Conservation (phyloP, 2,888 invertebrate genomes). For the Seira sanloemensis region DNA sequence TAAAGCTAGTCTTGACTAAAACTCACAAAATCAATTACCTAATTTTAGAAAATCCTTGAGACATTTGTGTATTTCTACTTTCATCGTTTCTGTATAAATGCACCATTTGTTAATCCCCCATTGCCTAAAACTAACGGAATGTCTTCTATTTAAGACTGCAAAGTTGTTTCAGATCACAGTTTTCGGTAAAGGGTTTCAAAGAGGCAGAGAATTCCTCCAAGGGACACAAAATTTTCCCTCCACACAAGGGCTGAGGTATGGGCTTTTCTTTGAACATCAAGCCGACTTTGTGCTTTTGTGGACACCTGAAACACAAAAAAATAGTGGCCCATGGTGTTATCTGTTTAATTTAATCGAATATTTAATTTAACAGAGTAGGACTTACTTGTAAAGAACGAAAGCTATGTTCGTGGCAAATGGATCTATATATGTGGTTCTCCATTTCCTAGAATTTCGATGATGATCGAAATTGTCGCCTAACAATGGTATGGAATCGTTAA, state of each 20-base stretch:
- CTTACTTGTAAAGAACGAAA: constrained; percentile 84
- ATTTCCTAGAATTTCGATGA: constrained; percentile 77
- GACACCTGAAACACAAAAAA: constrained; percentile 51
- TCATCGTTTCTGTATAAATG: no score
- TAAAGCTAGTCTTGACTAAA: no score
- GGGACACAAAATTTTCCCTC: constrained; percentile 60
- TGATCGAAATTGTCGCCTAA: constrained; percentile 78
- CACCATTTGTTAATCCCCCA: no score
- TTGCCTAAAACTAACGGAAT: no score
- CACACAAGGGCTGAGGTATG: constrained; percentile 63
- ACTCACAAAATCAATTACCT: no score
- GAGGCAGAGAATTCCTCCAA: constrained; percentile 57
- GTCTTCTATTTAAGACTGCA: constrained; percentile 59
- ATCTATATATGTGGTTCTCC: constrained; percentile 83
- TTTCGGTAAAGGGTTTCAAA: constrained; percentile 47
- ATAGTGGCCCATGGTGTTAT: no score
- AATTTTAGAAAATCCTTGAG: no score
- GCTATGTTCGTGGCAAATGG: constrained; percentile 88
- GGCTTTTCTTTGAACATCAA: constrained; percentile 69
- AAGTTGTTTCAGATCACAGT: constrained; percentile 67
- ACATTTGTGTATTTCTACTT: no score
- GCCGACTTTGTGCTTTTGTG: constrained; percentile 56
- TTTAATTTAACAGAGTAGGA: background rate
- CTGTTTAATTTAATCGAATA: background rate
- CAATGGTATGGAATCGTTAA: constrained; percentile 81